Conservation (phyloP, 2,888 invertebrate genomes). For the Amphipyra tragopoginis region DNA sequence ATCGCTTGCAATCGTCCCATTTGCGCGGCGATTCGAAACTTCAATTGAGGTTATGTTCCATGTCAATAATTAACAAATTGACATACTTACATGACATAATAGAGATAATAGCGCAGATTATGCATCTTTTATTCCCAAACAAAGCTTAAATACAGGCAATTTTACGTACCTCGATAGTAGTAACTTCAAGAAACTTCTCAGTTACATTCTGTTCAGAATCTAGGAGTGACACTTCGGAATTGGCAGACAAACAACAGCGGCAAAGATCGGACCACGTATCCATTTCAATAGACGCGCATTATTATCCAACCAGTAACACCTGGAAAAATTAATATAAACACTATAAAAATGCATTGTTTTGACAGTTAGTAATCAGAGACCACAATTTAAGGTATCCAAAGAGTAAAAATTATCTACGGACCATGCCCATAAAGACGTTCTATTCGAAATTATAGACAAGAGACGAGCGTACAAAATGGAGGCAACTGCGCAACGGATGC, state of each 20-base stretch:
- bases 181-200: conserved; percentile 81
- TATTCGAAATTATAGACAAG: conserved; percentile 88
- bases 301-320: conserved; percentile 73
- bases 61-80: conserved; percentile 52
- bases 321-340: conserved; percentile 75
- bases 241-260: conserved; percentile 84
- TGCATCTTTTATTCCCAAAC: not conserved
- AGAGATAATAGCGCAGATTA: conserved; percentile 11
- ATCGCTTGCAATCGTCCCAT: conserved; percentile 17
- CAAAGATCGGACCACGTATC: conserved; percentile 85
- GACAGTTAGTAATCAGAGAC: conserved; percentile 82
- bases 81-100: conserved; percentile 39
- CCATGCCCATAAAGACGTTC: conserved; percentile 87
- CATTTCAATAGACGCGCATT: conserved; percentile 79
- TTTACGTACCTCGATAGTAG: conserved; percentile 78
- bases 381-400: conserved; percentile 82
- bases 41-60: conserved; percentile 52
- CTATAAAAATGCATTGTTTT: conserved; percentile 77
- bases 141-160: not conserved
- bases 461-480: conserved; percentile 84
- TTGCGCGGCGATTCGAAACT: conserved; percentile 48
- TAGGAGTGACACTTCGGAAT: conserved; percentile 81
- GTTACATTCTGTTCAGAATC: conserved; percentile 75
- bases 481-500: conserved; percentile 61
- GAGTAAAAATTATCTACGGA: conserved; percentile 90